Conservation (phyloP, 2,888 invertebrate genomes). For the Mesorhabditis spiculigera region DNA sequence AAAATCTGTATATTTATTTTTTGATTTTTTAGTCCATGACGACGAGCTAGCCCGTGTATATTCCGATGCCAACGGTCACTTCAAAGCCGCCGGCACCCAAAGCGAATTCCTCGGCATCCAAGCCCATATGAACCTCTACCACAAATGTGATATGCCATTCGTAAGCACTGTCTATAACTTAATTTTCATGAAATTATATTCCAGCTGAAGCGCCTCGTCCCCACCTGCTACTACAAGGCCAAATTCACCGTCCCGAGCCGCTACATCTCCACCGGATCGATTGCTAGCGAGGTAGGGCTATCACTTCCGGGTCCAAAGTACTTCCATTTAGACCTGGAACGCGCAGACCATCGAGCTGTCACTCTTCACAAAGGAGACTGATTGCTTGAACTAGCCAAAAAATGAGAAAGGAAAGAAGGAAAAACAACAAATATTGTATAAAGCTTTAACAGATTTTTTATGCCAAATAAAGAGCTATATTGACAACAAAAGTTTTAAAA, state of each 20-base stretch:
- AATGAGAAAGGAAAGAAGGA: too few relatives aligned
- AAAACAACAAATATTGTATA: too few relatives aligned
- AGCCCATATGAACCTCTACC: neutral
- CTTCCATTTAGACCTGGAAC: neutral
- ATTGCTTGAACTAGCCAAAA: neutral
- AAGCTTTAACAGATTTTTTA: too few relatives aligned
- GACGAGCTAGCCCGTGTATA: neutral
- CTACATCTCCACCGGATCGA: neutral
- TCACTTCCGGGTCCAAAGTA: neutral
- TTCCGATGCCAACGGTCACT: slow-evolving; percentile 1
- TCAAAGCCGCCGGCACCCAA: neutral
- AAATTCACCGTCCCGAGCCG: slow-evolving; percentile 2
- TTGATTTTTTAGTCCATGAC: neutral
- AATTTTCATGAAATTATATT: neutral
- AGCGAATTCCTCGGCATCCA: neutral
- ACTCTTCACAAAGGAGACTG: slow-evolving; percentile 1
- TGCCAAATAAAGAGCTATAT: too few relatives aligned
- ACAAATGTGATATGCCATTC: neutral
- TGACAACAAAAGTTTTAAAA: too few relatives aligned
- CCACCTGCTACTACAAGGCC: slow-evolving; percentile 5
- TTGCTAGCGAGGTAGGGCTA: neutral
- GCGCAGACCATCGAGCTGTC: neutral
- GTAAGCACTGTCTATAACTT: neutral
- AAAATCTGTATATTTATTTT: neutral
- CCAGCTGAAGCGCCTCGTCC: neutral